These are phyloP conservation scores for Channa striata DNA, from an alignment of 2,797 vertebrate species.

Conservation along the genomic window DNA sequence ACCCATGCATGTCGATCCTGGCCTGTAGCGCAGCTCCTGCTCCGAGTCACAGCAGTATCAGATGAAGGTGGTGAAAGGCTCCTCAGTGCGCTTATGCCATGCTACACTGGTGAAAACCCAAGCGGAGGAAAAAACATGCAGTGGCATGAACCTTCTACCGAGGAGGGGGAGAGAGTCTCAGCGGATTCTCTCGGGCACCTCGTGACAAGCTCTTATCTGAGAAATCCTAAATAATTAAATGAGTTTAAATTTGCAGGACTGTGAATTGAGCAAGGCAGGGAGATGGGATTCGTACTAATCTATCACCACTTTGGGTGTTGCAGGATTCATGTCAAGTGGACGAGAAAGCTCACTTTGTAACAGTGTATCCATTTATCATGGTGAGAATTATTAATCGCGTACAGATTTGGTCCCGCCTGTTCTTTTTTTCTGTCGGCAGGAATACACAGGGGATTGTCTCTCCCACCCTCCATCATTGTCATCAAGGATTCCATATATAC, in stretches of 20 bases:
- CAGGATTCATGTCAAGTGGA: slow-evolving; percentile 49
- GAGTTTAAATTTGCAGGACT: slow-evolving; percentile 32
- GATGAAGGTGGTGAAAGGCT: slow-evolving; percentile 78
- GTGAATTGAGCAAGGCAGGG: slow-evolving; percentile 3
- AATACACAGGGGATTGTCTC: slow-evolving; percentile 62
- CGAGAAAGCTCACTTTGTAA: slow-evolving; percentile 57
- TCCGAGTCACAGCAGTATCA: slow-evolving; percentile 77
- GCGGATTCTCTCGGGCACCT: slow-evolving; percentile 68
- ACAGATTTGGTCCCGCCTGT: slow-evolving; percentile 36
- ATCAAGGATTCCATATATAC: slow-evolving; percentile 76
- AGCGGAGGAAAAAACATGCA: slow-evolving; percentile 69
- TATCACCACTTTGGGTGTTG: slow-evolving; percentile 32
- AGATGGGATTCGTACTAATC: not conserved
- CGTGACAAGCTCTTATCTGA: slow-evolving; percentile 37
- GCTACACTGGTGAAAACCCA: slow-evolving; percentile 69
- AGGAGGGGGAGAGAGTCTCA: slow-evolving; percentile 48
- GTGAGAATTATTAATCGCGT: slow-evolving; percentile 37
- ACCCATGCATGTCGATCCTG: slow-evolving; percentile 76
- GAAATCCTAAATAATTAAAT: slow-evolving; percentile 35
- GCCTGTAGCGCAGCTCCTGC: slow-evolving; percentile 68
- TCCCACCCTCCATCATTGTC: slow-evolving; percentile 75
- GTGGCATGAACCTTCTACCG: slow-evolving; percentile 74
- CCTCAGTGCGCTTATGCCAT: slow-evolving; percentile 74
- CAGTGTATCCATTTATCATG: slow-evolving; percentile 60
- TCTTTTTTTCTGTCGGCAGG: slow-evolving; percentile 1